Base-by-base conservation (phyloP, 92 coral and sea anemone species). In the Micromussa lordhowensis region DNA sequence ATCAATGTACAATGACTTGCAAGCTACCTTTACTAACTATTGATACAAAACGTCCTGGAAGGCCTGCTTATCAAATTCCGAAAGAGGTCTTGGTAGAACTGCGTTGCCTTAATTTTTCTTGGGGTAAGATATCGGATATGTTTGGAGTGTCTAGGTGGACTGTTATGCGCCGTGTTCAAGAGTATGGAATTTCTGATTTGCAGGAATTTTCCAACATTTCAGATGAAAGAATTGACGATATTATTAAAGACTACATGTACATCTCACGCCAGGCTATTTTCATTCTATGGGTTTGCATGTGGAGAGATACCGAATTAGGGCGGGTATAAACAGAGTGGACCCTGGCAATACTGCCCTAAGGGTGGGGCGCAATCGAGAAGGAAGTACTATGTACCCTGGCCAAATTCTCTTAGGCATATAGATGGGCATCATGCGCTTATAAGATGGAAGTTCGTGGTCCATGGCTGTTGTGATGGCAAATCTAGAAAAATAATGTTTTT, bases 91-190 rank as follows among this genome's bases (percentile, higher is more conserved):
- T 95, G 86, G 88, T 61, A 86, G 93, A 92, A 61, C 72, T 92
- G 78, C 92, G 94, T 28, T 94, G 95, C 35, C 40, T 36, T 36
- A 36, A n/a, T 5, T 36, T 36, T 36, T 36, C 40, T 36, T 93
- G 94, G 98, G 59, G 69, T 35, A 86, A 77, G 83, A 91, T 70
- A 14, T 91, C 89, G 35, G 88, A 48, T 88, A 94, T 95, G 94
- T 91, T 95, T 87, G 92, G 95, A 22, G 89, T 93, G 66, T 95
- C 95, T 38, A 82, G 95, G 49, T 91, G 93, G 93, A 93, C 92
- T 29, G 80, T 95, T 49, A 75, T 66, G 88, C 88, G 93, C 29
- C 81, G 94, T 16, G 92, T 92, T 19, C 82, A 88, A 10, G 94
- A 88, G 80, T 88, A 93, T 71, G 90, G 85, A 6, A 36, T n/a